These are phyloP conservation scores for Myotis brandtii DNA, from an alignment of 2,113 vertebrate genomes.

Conservation along the genomic window DNA sequence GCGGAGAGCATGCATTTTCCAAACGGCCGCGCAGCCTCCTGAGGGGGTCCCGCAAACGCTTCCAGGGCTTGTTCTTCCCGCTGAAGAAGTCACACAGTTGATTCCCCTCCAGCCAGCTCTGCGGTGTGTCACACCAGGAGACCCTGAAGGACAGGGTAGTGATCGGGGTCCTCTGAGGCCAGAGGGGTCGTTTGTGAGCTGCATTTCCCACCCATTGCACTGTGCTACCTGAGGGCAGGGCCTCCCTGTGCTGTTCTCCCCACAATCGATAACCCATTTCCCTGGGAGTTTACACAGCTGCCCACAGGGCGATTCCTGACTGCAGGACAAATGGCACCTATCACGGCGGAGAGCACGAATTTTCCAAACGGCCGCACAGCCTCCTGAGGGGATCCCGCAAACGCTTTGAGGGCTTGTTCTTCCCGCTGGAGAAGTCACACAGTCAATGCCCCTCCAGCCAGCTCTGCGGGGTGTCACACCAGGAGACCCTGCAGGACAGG, in stretches of 20 bases:
- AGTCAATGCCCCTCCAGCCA: background rate
- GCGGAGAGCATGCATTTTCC: slow-evolving; percentile 53
- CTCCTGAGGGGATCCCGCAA: background rate
- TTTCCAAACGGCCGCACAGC: slow-evolving; percentile 54
- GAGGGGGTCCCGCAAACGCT: background rate
- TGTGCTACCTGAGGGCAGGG: no score
- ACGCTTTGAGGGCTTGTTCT: background rate
- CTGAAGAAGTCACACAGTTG: background rate
- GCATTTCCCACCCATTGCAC: background rate
- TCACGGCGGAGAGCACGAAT: slow-evolving; percentile 19
- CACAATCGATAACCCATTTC: slow-evolving; percentile 77
- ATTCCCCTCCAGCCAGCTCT: background rate
- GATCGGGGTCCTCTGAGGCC: background rate
- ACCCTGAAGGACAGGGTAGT: no score
- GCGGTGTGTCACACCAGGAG: no score
- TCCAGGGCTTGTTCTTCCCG: background rate
- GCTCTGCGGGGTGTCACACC: no score
- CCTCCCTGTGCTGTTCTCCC: no score
- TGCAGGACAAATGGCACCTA: slow-evolving; percentile 56
- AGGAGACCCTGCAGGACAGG: no score
- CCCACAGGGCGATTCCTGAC: slow-evolving; percentile 70
- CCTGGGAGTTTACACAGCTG: slow-evolving; percentile 69
- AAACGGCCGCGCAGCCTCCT: slow-evolving; percentile 20
- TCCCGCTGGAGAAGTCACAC: background rate
- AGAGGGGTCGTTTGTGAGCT: no score